A percentile compares a stretch with the other conserved stretches of the same genome.
These are phyloP conservation scores for Sturmia bella DNA, from an alignment of 2,888 invertebrate species.

Conservation along the genomic window DNA sequence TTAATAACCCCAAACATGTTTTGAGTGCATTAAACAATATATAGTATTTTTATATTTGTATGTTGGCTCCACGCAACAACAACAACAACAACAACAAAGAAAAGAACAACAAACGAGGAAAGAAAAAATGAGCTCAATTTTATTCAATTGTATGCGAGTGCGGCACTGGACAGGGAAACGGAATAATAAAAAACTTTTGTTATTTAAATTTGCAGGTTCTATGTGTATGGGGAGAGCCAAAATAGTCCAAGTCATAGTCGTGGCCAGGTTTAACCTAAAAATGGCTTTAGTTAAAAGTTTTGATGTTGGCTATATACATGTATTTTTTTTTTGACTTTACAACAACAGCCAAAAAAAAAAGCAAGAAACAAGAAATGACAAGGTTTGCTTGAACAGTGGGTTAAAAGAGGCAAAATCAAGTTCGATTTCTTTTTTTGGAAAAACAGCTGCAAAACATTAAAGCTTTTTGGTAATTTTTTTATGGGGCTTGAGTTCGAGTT, in stretches of 20 bases:
- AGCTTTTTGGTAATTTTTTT: too few species aligned
- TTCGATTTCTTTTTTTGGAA: too few species aligned
- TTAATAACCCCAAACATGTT: conserved; percentile 66
- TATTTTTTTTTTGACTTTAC: conserved; percentile 15
- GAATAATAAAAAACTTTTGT: conserved; percentile 54
- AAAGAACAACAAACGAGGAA: not conserved
- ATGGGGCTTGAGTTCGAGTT: too few species aligned
- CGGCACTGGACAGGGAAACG: conserved; percentile 32
- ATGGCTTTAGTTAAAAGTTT: conserved; percentile 63
- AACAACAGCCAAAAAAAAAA: conserved; percentile 29
- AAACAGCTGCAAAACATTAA: too few species aligned
- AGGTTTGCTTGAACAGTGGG: conserved; percentile 30
- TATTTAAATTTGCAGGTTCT: conserved; percentile 68
- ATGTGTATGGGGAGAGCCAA: conserved; percentile 21
- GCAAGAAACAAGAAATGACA: conserved; percentile 32
- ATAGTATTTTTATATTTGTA: conserved; percentile 36
- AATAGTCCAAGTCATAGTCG: conserved; percentile 18
- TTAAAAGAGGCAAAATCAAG: too few species aligned
- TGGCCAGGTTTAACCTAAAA: conserved; percentile 63
- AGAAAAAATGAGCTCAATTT: conserved; percentile 34
- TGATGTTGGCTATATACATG: conserved; percentile 40
- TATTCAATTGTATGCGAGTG: conserved; percentile 55
- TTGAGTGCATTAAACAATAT: conserved; percentile 62
- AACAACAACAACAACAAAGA: conserved; percentile 11
- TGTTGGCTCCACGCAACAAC: not conserved